These are phyloP conservation scores for Dryobates pubescens DNA, from an alignment of 2,797 vertebrate genomes.

Conservation along the genomic window DNA sequence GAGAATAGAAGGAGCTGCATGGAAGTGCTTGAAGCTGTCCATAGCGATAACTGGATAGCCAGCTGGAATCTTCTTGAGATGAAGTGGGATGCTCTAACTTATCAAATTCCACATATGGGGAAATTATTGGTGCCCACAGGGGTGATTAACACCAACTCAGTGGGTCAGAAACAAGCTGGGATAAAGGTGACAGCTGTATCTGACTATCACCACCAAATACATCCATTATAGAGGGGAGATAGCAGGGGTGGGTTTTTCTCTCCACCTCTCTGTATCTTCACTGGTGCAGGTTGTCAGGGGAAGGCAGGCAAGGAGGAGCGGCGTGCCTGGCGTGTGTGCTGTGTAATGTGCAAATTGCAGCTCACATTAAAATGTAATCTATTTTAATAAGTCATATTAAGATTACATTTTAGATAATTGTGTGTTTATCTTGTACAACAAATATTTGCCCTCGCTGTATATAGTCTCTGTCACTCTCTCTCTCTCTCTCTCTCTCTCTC, in stretches of 20 bases:
- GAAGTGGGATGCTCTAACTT: slow-evolving; percentile 95
- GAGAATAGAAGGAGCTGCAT: slow-evolving; percentile 86
- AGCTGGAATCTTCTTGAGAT: slow-evolving; percentile 88
- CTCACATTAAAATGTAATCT: slow-evolving; percentile 82
- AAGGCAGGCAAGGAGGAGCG: slow-evolving; percentile 74
- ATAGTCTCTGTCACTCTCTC: background rate
- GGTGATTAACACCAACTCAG: slow-evolving; percentile 93
- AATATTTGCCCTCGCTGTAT: slow-evolving; percentile 74
- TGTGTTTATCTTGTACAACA: slow-evolving; percentile 73
- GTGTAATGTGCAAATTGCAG: slow-evolving; percentile 80
- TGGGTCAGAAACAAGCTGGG: slow-evolving; percentile 94
- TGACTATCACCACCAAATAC: slow-evolving; percentile 92
- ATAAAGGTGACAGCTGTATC: slow-evolving; percentile 93
- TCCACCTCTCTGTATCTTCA: slow-evolving; percentile 76
- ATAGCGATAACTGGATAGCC: slow-evolving; percentile 91
- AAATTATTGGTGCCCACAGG: slow-evolving; percentile 96
- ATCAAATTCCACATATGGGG: slow-evolving; percentile 97
- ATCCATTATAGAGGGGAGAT: slow-evolving; percentile 90
- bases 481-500: background rate
- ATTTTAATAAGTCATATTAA: slow-evolving; percentile 83
- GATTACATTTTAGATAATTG: slow-evolving; percentile 84
- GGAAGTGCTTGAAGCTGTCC: slow-evolving; percentile 92
- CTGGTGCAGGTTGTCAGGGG: slow-evolving; percentile 85
- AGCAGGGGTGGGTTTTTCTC: slow-evolving; percentile 66
- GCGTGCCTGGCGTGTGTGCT: slow-evolving; percentile 69